Percentiles rank a stretch among this genome's conserved stretches.
These are phyloP conservation scores for Volucella inanis DNA, from an alignment of 2,888 invertebrate species.

Conservation along the genomic window DNA sequence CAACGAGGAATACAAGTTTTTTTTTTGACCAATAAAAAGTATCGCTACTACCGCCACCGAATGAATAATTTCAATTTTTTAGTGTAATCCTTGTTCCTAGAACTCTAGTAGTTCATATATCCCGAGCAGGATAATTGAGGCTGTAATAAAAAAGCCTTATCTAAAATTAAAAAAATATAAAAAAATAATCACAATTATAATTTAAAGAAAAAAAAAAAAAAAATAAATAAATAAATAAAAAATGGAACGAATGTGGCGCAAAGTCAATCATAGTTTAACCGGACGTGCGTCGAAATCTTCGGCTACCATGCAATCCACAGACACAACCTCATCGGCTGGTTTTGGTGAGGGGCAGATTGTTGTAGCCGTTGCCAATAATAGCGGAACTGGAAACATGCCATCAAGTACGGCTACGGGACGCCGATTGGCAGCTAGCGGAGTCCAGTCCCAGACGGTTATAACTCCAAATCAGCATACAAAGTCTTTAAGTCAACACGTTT, in stretches of 20 bases:
- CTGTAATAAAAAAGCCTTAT: constrained; percentile 36
- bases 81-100: constrained; percentile 71
- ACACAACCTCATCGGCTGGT: constrained; percentile 81
- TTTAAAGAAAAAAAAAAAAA: constrained; percentile 49
- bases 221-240: constrained; percentile 10
- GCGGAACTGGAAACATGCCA: constrained; percentile 73
- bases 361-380: constrained; percentile 79
- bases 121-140: constrained; percentile 22
- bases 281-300: constrained; percentile 78
- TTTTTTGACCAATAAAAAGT: constrained; percentile 46
- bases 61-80: constrained; percentile 42
- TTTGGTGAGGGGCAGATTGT: constrained; percentile 82
- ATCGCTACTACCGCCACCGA: constrained; percentile 44
- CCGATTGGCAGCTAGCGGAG: constrained; percentile 80
- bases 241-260: constrained; percentile 83
- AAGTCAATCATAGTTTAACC: constrained; percentile 82
- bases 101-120: constrained; percentile 62
- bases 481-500: constrained; percentile 82
- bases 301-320: constrained; percentile 79
- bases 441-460: constrained; percentile 52
- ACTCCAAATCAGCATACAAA: constrained; percentile 77
- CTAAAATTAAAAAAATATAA: background rate
- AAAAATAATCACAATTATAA: constrained; percentile 4
- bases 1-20: constrained; percentile 34
- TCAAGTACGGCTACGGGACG: constrained; percentile 82